These are phyloP conservation scores for Sebastes jordani DNA, from an alignment of 2,797 vertebrate species.

Conservation along the genomic window DNA sequence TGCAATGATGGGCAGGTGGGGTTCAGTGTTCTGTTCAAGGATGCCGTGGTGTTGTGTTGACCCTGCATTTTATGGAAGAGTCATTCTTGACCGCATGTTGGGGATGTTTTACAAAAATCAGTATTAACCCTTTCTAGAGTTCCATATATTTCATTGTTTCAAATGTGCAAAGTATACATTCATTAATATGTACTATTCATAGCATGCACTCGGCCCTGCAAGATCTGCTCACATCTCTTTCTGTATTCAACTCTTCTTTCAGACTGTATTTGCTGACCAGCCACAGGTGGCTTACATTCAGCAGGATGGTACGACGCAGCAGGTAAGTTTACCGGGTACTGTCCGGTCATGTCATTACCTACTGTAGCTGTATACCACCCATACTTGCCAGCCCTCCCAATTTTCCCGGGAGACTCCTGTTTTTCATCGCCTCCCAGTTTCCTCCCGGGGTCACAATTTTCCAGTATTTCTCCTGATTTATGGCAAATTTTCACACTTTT, in stretches of 20 bases:
- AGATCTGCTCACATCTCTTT: neutral
- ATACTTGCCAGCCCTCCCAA: neutral
- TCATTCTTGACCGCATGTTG: neutral
- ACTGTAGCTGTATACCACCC: neutral
- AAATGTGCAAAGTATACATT: neutral
- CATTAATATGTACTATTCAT: neutral
- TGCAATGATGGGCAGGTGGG: neutral
- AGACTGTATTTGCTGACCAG: slow-evolving; percentile 96
- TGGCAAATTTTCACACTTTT: too few species aligned
- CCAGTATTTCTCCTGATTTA: too few species aligned
- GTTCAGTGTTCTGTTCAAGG: neutral
- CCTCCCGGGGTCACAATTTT: too few species aligned
- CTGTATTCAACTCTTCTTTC: slow-evolving; percentile 8
- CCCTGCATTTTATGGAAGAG: neutral
- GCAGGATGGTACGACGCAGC: slow-evolving; percentile 94
- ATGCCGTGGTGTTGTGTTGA: neutral
- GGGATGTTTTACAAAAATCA: neutral
- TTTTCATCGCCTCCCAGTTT: too few species aligned
- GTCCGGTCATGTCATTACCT: neutral
- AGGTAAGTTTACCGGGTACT: slow-evolving; percentile 78
- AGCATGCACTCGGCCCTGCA: neutral
- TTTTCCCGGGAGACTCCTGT: too few species aligned
- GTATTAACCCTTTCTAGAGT: neutral
- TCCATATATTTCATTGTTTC: neutral
- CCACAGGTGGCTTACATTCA: slow-evolving; percentile 97